These are phyloP conservation scores for Pentamera pediparva DNA, from an alignment of 53 echinoderm and acorn worm species.

Conservation along the genomic window DNA sequence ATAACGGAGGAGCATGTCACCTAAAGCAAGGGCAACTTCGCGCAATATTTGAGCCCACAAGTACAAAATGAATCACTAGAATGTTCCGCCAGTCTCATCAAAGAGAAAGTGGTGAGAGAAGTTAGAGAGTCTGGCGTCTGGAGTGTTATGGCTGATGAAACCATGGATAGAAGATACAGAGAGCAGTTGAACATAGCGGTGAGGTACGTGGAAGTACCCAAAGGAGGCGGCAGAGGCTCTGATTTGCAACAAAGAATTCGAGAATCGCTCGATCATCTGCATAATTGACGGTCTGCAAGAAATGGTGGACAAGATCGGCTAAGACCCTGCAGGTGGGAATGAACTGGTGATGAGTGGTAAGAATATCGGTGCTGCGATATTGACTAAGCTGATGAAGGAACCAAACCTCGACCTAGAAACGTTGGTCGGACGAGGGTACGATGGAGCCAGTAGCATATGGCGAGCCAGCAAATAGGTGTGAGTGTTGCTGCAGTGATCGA, in stretches of 20 bases:
- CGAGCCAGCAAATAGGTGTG: constrained; percentile 5
- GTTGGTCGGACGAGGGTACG: constrained; percentile 8
- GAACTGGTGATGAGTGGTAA: background rate
- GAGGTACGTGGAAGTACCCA: background rate
- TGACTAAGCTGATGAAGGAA: constrained; percentile 13
- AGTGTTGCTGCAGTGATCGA: constrained; percentile 6
- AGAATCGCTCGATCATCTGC: constrained; percentile 21
- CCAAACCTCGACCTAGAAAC: background rate
- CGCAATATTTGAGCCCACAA: background rate
- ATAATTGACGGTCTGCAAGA: background rate
- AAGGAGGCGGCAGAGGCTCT: background rate
- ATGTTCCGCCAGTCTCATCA: background rate
- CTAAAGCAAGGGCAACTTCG: background rate
- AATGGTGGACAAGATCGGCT: background rate
- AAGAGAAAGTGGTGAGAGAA: background rate
- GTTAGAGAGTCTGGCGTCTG: constrained; percentile 6
- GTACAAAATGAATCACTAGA: background rate
- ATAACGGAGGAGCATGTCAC: background rate
- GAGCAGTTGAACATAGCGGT: background rate
- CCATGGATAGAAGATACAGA: background rate
- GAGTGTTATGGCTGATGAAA: constrained; percentile 9
- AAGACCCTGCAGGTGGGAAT: background rate
- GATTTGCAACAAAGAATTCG: background rate
- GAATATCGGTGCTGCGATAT: constrained; percentile 1
- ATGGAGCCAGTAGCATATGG: constrained; percentile 19